Evolutionary conservation across 2,888 invertebrate genomes (phyloP).

Genomic region (Spialia ferax): DNA sequence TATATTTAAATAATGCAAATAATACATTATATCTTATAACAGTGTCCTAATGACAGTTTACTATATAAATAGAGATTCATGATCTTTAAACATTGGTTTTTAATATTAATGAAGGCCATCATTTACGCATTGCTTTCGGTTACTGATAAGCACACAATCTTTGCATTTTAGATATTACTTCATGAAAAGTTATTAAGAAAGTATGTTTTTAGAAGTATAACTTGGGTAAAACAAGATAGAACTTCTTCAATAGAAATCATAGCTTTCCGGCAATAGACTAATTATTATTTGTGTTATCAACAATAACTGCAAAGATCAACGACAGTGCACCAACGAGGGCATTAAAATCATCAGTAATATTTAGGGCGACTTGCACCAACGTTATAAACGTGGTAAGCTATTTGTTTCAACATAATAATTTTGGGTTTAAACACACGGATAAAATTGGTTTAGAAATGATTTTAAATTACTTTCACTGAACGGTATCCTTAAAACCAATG

Average conservation of each 20-base stretch:
- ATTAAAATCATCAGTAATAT: slow-evolving; percentile 75
- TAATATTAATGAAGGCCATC: slow-evolving; percentile 22
- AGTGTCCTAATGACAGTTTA: slow-evolving; percentile 3
- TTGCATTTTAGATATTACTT: neutral
- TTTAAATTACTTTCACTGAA: no score
- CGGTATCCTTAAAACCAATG: no score
- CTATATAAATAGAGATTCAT: slow-evolving; percentile 31
- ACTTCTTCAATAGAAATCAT: neutral
- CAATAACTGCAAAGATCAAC: slow-evolving; percentile 51
- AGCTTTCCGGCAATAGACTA: neutral
- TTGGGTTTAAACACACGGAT: no score
- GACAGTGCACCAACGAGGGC: slow-evolving; percentile 58
- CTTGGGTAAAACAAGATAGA: no score
- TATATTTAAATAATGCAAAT: neutral
- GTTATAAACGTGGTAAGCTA: no score
- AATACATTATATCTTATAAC: neutral
- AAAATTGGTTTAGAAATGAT: no score
- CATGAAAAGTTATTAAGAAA: neutral
- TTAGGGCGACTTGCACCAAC: no score
- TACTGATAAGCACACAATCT: slow-evolving; percentile 9
- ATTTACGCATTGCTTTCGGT: slow-evolving; percentile 8
- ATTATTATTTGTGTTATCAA: slow-evolving; percentile 31
- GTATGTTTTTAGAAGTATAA: neutral
- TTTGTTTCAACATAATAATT: no score
- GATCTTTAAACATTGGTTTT: slow-evolving; percentile 21